A percentile compares a stretch with the other conserved stretches of the same genome.
Evolutionary conservation across 2,888 invertebrate species (phyloP).

Genomic region (Psylliodes chrysocephalus): DNA sequence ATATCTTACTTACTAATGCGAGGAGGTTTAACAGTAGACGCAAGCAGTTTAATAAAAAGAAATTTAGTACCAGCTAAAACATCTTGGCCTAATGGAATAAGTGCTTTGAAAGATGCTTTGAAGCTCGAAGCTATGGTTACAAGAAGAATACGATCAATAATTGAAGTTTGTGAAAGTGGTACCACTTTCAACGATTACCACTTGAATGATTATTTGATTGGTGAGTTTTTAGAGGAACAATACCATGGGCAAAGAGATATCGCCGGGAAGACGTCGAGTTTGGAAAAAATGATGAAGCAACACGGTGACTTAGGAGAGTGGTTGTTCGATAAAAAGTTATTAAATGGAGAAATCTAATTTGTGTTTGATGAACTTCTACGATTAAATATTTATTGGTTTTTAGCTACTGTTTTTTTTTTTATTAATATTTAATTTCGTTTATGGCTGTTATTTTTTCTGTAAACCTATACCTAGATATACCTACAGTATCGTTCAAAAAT

Average conservation of each 20-base stretch:
- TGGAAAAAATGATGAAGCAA: slow-evolving; percentile 77
- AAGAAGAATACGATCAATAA: slow-evolving; percentile 76
- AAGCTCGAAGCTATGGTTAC: slow-evolving; percentile 83
- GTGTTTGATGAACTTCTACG: too few species aligned
- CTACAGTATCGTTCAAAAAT: too few species aligned
- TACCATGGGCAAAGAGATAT: slow-evolving; percentile 86
- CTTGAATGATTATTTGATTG: slow-evolving; percentile 76
- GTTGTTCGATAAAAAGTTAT: slow-evolving; percentile 83
- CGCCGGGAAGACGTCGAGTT: slow-evolving; percentile 81
- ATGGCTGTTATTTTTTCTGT: too few species aligned
- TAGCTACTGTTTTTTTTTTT: too few species aligned
- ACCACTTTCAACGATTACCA: slow-evolving; percentile 1
- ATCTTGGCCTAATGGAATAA: slow-evolving; percentile 71
- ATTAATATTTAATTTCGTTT: too few species aligned
- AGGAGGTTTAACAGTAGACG: slow-evolving; percentile 74
- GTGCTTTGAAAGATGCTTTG: slow-evolving; percentile 81
- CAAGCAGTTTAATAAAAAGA: slow-evolving; percentile 69
- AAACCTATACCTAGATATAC: too few species aligned
- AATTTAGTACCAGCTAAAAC: slow-evolving; percentile 54
- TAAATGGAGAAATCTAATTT: background rate
- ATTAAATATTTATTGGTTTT: too few species aligned
- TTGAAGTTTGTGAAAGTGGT: slow-evolving; percentile 73
- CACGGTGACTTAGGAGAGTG: slow-evolving; percentile 82
- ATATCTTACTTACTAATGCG: slow-evolving; percentile 90
- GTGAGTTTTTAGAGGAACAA: slow-evolving; percentile 84